Percentiles rank a stretch among this genome's conserved stretches.
These are phyloP conservation scores for Callimorpha dominula DNA, from an alignment of 2,888 invertebrate species.

Conservation along the genomic window DNA sequence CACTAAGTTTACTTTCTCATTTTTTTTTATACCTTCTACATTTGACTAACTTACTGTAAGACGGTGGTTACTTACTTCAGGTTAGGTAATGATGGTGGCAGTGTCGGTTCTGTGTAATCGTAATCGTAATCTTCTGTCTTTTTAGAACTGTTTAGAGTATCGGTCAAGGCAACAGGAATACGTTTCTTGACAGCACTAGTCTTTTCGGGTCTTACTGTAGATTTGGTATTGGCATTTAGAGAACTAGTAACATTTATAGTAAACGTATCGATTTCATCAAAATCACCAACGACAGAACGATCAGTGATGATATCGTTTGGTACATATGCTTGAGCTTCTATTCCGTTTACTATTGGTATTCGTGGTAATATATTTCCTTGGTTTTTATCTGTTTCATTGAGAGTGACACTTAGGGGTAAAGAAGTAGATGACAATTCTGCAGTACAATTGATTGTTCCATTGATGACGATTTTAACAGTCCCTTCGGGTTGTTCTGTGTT, in stretches of 20 bases:
- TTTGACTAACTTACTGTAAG: neutral
- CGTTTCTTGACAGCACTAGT: slow-evolving; percentile 63
- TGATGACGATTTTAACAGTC: slow-evolving; percentile 74
- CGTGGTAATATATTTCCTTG: slow-evolving; percentile 64
- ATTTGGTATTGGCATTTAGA: slow-evolving; percentile 76
- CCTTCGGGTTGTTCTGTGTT: slow-evolving; percentile 73
- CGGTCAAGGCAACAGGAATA: slow-evolving; percentile 66
- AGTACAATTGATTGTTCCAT: slow-evolving; percentile 82
- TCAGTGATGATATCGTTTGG: slow-evolving; percentile 80
- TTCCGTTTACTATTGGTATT: slow-evolving; percentile 64
- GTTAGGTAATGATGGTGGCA: slow-evolving; percentile 94
- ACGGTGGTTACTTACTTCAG: slow-evolving; percentile 85
- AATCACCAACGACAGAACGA: slow-evolving; percentile 65
- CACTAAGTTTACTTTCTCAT: neutral
- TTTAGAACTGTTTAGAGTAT: slow-evolving; percentile 82
- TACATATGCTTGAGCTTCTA: slow-evolving; percentile 71
- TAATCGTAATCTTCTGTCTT: slow-evolving; percentile 89
- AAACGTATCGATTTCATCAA: slow-evolving; percentile 83
- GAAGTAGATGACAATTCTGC: slow-evolving; percentile 79
- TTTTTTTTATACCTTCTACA: neutral
- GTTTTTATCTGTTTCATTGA: slow-evolving; percentile 64
- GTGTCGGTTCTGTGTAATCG: slow-evolving; percentile 90
- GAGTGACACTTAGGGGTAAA: slow-evolving; percentile 65
- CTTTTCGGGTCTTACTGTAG: slow-evolving; percentile 54
- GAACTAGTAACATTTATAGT: slow-evolving; percentile 87